Evolutionary conservation across 1,140 invertebrate genomes (phyloP), one percentile per base, ranked within the genome.

Genomic region (Sycobia sp.): DNA sequence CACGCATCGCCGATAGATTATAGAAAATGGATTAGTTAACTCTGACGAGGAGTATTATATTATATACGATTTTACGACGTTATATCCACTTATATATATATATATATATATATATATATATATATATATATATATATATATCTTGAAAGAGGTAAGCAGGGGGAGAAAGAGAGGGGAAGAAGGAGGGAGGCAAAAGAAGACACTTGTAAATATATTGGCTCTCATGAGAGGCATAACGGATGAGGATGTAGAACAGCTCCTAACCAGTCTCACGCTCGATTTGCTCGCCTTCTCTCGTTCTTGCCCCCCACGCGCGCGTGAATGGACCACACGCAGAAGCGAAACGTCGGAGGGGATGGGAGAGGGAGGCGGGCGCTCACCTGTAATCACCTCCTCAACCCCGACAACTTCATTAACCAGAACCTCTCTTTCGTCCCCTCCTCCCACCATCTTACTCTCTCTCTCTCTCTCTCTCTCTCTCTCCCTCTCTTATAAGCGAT

Each of bases 391-490:
- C 43, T 76, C 71, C 70, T 76, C 70, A 78, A 77, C 76, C 39
- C 32, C 75, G 77, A 81, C 79, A 79, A 80, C 80, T 82, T 81
- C 75, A 82, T 82, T 80, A 81, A 79, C 73, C 73, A 71, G 66
- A 70, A 66, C 65, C 39, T 38, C 34, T 29, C 16, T 7, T 56
- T 43, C 4, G 0, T 54, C 20, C 32, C 53, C 60, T 60, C 59
- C 23, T 29, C 67, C 64, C 61, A 53, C 58, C 66, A 59, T 68
- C 69, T 49, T 58, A 65, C 62, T 50, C 54, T 50, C 39, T 36
- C 49, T 59, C 49, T 47, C 16, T 13, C 55, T 4, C 29, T n/a
- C 20, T 22, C 41, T 22, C 39, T 18, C n/a, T n/a, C n/a, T n/a
- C n/a, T n/a, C n/a, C n/a, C n/a, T n/a, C n/a, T n/a, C n/a, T n/a